A percentile compares a stretch with the other conserved stretches of the same genome.
Evolutionary conservation across 2,113 vertebrate species (phyloP).

Genomic region (Ammodytes dubius): DNA sequence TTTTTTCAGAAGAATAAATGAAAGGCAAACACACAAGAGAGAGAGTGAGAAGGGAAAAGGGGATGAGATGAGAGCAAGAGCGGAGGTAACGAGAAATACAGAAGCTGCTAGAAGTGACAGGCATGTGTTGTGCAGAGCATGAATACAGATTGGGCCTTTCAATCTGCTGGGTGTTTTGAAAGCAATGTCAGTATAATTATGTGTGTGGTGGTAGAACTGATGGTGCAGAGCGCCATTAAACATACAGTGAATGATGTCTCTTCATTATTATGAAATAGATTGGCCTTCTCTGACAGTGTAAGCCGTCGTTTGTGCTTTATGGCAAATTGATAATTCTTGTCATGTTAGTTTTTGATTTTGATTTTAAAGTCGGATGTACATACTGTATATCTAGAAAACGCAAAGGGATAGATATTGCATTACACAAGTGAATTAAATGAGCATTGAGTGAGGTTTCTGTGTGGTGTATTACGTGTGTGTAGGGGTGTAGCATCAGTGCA

Average conservation of each 20-base stretch:
- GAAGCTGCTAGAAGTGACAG: constrained; percentile 66
- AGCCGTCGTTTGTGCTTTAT: constrained; percentile 40
- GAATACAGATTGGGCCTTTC: constrained; percentile 70
- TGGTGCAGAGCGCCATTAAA: constrained; percentile 64
- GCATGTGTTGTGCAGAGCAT: constrained; percentile 59
- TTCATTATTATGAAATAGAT: constrained; percentile 60
- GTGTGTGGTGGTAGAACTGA: constrained; percentile 54
- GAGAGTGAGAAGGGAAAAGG: constrained; percentile 27
- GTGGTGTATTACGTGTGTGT: not conserved
- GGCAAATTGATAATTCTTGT: constrained; percentile 36
- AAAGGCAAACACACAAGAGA: constrained; percentile 43
- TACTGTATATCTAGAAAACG: constrained; percentile 29
- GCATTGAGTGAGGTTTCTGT: not conserved
- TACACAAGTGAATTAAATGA: constrained; percentile 28
- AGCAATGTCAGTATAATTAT: constrained; percentile 67
- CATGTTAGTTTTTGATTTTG: constrained; percentile 35
- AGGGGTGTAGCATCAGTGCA: not conserved
- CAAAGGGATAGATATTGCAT: constrained; percentile 34
- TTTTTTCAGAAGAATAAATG: constrained; percentile 50
- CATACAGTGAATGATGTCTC: constrained; percentile 65
- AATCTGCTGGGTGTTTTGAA: constrained; percentile 67
- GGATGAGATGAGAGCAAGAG: constrained; percentile 45
- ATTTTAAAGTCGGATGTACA: constrained; percentile 14
- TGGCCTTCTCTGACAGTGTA: constrained; percentile 49
- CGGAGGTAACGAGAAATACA: constrained; percentile 54